Base-by-base conservation (phyloP, 2,888 invertebrate genomes). In the Ochropacha duplaris region DNA sequence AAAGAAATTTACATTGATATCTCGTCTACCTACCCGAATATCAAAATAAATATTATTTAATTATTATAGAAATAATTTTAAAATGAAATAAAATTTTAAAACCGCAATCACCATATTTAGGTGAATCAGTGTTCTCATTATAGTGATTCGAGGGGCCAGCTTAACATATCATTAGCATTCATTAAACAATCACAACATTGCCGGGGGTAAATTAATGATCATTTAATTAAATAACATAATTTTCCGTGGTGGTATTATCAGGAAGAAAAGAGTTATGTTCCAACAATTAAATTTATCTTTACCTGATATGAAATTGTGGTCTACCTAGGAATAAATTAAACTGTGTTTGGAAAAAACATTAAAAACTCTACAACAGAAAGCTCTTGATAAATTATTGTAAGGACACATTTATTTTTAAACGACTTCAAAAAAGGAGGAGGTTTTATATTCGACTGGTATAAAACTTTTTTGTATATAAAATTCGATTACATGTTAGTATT, bases 161-260 rank as follows among this genome's bases (percentile, higher is more conserved):
- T 28, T 28, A 57, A 9, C 19, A 59, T 31, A 26, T 44, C 57
- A 50, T 52, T 60, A 50, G 56, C 62, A 50, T 39, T 54, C 55
- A 72, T 70, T 70, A 71, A 62, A 67, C 70, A 71, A 74, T 73
- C 71, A 69, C 65, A 65, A 66, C 57, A 66, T 68, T 67, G 66
- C 64, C 44, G 57, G 50, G 61, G 57, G 65, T 65, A 69, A 69
- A 66, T 70, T 66, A 61, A 64, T 67, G 66, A 65, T 64, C 54
- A 66, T 71, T 36, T 67, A 66, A 68, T 66, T 64, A 65, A 68
- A 65, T 63, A 65, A 62, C 44, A 19, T 44, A 16, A 58, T 55
- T 54, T 62, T 56, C 61, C 36, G 31, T 55, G 36, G 50, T 51
- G 22, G 52, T 55, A 60, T 60, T 54, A 58, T 57, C 56, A 54